A percentile compares a stretch with the other conserved stretches of the same genome.
Evolutionary conservation across 2,797 vertebrate species (phyloP).

Genomic region (Adrianichthys oophorus): DNA sequence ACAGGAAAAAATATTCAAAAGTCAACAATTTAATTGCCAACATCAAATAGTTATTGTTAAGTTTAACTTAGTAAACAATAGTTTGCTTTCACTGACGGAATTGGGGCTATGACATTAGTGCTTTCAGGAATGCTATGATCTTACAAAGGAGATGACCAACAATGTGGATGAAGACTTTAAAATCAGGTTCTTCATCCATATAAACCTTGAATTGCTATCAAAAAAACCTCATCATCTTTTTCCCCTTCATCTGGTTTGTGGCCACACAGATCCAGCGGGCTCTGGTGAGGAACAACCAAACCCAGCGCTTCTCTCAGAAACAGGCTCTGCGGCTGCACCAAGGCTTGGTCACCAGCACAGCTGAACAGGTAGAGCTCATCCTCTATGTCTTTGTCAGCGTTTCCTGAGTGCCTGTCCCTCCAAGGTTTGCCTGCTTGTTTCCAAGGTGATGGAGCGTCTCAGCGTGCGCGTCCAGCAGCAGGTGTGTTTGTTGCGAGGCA

Average conservation of each 20-base stretch:
- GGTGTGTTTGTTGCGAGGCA: conserved; percentile 83
- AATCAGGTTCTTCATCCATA: no score
- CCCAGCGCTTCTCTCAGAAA: conserved; percentile 87
- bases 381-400: background rate
- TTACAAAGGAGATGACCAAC: no score
- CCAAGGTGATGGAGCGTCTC: conserved; percentile 90
- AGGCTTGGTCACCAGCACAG: conserved; percentile 89
- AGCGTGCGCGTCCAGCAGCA: conserved; percentile 88
- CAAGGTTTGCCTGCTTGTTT: conserved; percentile 39
- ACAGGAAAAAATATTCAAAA: no score
- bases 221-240: no score
- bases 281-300: conserved; percentile 90
- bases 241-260: background rate
- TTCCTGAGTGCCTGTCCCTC: conserved; percentile 5
- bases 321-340: conserved; percentile 91
- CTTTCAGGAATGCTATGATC: no score
- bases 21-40: no score
- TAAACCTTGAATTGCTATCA: no score
- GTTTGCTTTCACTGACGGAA: no score
- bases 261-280: conserved; percentile 84
- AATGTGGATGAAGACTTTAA: no score
- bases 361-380: conserved; percentile 83
- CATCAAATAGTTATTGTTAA: no score
- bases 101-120: no score
- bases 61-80: no score